These are phyloP conservation scores for Coregonus clupeaformis DNA, from an alignment of 2,113 vertebrate species.

Conservation along the genomic window DNA sequence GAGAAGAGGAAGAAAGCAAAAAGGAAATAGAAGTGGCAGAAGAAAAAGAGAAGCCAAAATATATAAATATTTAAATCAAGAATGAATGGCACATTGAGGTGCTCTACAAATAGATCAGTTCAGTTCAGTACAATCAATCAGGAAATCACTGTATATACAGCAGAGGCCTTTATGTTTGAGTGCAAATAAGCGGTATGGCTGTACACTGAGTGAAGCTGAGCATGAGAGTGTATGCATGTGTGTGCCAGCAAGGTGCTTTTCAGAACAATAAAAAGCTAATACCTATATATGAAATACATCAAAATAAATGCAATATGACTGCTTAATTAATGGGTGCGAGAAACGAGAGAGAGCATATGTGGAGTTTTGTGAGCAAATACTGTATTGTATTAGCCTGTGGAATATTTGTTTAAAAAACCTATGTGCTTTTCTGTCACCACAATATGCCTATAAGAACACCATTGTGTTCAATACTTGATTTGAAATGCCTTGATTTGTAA, in stretches of 20 bases:
- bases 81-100: conserved; percentile 28
- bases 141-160: conserved; percentile 33
- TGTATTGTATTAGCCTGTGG: conserved; percentile 21
- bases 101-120: conserved; percentile 33
- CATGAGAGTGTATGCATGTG: conserved; percentile 38
- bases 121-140: conserved; percentile 45
- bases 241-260: conserved; percentile 27
- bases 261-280: neutral
- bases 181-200: neutral
- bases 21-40: conserved; percentile 39
- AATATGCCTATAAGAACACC: conserved; percentile 52
- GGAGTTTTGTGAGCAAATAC: conserved; percentile 14
- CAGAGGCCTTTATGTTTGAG: conserved; percentile 5
- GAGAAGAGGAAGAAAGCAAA: conserved; percentile 30
- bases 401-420: conserved; percentile 38
- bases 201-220: conserved; percentile 24
- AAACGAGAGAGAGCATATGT: neutral
- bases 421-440: conserved; percentile 49
- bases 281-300: conserved; percentile 10
- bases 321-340: conserved; percentile 5
- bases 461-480: conserved; percentile 45
- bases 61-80: conserved; percentile 43
- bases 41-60: conserved; percentile 44
- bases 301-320: conserved; percentile 3
- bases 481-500: conserved; percentile 61